phyloP scores from a whole-genome alignment of 2,113 vertebrate species.

The Colius striatus region DNA sequence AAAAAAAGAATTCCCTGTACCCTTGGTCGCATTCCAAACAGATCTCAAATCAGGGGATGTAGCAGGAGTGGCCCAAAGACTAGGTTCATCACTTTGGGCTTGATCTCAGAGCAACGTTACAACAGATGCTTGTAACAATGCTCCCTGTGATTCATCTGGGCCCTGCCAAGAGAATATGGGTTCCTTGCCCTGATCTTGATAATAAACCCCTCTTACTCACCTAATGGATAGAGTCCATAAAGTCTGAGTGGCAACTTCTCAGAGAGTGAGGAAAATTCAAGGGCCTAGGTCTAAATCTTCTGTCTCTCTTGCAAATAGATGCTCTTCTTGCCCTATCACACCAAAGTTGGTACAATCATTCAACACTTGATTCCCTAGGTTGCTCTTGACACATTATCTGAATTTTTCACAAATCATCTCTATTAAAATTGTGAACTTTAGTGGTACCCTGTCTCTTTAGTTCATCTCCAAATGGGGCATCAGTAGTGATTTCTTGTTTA shows the following conservation, averaged over 20 bases:
- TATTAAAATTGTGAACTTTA: neutral
- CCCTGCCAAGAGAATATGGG: neutral
- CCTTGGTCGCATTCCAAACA: neutral
- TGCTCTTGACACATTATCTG: neutral
- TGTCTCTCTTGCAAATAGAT: neutral
- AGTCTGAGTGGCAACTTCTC: fast-evolving
- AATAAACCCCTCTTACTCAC: neutral
- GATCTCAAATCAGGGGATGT: neutral
- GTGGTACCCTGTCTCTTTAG: neutral
- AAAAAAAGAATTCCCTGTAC: neutral
- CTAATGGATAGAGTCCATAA: neutral
- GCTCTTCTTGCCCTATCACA: neutral
- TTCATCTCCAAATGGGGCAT: neutral
- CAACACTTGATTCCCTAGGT: neutral
- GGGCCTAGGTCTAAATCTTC: neutral
- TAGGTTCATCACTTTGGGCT: neutral
- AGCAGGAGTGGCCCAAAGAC: neutral
- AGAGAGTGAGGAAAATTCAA: neutral
- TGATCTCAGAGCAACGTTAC: neutral
- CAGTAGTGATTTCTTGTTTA: neutral
- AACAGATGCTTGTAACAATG: neutral
- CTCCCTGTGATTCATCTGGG: fast-evolving
- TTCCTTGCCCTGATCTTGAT: neutral
- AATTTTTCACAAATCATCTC: neutral
- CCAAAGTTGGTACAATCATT: neutral